Conservation (phyloP, 2,113 vertebrate species). For the Archilochus colubris region DNA sequence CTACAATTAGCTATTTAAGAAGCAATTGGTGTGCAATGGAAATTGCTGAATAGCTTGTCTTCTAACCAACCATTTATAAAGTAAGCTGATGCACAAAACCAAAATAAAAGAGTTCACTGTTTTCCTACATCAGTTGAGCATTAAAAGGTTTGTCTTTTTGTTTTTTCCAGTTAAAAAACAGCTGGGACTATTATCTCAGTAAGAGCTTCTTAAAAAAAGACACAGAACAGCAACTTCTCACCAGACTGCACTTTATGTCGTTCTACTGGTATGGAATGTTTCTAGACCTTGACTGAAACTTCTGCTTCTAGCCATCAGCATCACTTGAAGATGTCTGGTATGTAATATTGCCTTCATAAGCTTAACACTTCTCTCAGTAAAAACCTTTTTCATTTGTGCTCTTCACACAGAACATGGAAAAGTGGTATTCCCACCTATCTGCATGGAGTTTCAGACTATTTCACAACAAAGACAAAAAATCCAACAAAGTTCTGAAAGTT, state of each 20-base stretch:
- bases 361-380: neutral
- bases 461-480: neutral
- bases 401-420: conserved; percentile 6
- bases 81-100: neutral
- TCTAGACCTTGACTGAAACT: conserved; percentile 37
- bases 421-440: neutral
- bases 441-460: neutral
- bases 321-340: neutral
- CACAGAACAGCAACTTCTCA: conserved; percentile 54
- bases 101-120: neutral
- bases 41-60: conserved; percentile 33
- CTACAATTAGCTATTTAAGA: conserved; percentile 34
- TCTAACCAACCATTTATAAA: conserved; percentile 33
- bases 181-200: conserved; percentile 39
- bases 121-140: conserved; percentile 53
- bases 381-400: conserved; percentile 20
- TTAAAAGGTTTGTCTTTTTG: conserved; percentile 36
- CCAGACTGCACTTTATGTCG: neutral
- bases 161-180: conserved; percentile 65
- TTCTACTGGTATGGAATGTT: conserved; percentile 39
- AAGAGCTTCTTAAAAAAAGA: conserved; percentile 55
- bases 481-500: conserved; percentile 24
- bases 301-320: conserved; percentile 28
- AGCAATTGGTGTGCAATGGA: conserved; percentile 40
- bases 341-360: neutral